phyloP scores from a whole-genome alignment of 2,113 vertebrate species.

The Pygoscelis antarcticus region DNA sequence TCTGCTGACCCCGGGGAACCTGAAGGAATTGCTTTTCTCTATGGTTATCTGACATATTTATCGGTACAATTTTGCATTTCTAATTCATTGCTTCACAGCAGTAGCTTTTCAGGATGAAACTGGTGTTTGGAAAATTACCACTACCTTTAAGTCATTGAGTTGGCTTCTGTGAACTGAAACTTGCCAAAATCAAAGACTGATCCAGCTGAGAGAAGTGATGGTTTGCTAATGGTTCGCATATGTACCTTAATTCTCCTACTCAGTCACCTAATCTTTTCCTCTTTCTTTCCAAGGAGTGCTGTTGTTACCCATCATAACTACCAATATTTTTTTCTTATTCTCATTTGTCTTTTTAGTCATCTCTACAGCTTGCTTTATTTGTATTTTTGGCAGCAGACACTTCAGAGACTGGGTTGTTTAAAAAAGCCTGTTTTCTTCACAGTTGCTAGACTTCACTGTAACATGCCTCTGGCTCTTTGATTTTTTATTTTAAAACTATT shows the following conservation, averaged over 20 bases:
- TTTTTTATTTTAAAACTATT: neutral
- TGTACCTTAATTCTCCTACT: neutral
- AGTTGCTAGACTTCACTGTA: constrained; percentile 4
- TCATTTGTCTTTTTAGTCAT: neutral
- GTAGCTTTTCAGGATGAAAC: neutral
- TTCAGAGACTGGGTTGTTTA: neutral
- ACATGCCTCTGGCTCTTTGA: neutral
- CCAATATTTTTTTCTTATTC: neutral
- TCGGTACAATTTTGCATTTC: fast-evolving
- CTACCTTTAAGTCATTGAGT: neutral
- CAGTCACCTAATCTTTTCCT: neutral
- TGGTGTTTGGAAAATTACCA: neutral
- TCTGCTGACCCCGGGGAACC: neutral
- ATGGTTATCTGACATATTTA: neutral
- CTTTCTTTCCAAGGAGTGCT: neutral
- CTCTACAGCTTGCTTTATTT: neutral
- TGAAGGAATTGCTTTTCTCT: neutral
- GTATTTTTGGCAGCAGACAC: neutral
- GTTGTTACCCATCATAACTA: neutral
- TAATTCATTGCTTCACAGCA: neutral
- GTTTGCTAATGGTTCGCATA: neutral
- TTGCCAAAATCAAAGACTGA: neutral
- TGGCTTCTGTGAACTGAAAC: neutral
- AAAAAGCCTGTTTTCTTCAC: neutral
- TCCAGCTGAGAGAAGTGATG: neutral